Evolutionary conservation across 2,888 invertebrate genomes (phyloP).

Genomic region (Amiota mariae): DNA sequence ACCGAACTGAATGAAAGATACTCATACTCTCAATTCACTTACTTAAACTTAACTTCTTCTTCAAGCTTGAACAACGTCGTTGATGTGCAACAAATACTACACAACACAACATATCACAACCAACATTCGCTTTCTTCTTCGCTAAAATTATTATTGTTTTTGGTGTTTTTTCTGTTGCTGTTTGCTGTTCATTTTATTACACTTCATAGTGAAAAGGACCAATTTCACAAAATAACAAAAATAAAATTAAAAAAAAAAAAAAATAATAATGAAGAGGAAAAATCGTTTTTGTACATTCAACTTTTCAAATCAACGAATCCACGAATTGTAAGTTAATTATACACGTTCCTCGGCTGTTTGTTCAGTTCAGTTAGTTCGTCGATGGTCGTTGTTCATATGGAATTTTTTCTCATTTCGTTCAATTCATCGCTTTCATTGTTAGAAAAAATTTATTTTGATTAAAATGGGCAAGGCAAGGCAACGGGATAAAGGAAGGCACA

Average conservation of each 20-base stretch:
- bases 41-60: neutral
- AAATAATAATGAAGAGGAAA: neutral
- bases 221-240: constrained; percentile 48
- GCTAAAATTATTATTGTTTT: constrained; percentile 30
- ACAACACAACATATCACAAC: no score
- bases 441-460: no score
- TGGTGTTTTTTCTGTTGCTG: constrained; percentile 32
- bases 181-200: constrained; percentile 47
- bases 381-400: neutral
- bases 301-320: constrained; percentile 41
- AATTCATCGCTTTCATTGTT: no score
- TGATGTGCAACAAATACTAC: constrained; percentile 18
- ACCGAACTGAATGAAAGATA: constrained; percentile 56
- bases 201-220: constrained; percentile 58
- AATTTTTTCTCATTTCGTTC: no score
- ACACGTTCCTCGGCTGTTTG: constrained; percentile 16
- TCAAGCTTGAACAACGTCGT: constrained; percentile 18
- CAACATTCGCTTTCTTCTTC: constrained; percentile 37
- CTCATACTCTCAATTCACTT: constrained; percentile 24
- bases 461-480: no score
- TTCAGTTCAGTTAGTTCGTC: neutral
- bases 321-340: constrained; percentile 54
- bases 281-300: constrained; percentile 50
- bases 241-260: neutral
- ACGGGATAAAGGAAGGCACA: no score